These are phyloP conservation scores for Ptiloglossa arizonensis DNA, from an alignment of 1,140 invertebrate genomes.

Conservation along the genomic window DNA sequence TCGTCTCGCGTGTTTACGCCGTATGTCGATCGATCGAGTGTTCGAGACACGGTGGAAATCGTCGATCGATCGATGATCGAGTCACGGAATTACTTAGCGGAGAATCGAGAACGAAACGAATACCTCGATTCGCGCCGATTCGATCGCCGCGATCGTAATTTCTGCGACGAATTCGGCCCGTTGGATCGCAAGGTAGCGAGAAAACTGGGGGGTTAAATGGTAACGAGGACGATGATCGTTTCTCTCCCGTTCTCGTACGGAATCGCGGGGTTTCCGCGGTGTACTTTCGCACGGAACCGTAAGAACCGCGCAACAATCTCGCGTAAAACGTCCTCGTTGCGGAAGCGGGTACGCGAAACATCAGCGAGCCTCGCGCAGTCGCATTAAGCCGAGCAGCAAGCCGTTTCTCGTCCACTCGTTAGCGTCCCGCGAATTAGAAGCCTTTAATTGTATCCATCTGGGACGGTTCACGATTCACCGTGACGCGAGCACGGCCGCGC, in stretches of 20 bases:
- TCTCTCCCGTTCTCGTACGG: neutral
- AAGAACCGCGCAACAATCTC: slow-evolving; percentile 21
- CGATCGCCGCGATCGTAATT: neutral
- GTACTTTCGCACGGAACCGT: neutral
- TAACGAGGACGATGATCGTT: too few species aligned
- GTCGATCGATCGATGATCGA: too few species aligned
- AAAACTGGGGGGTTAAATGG: too few species aligned
- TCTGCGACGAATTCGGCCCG: neutral
- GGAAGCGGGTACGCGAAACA: slow-evolving; percentile 4
- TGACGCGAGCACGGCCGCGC: slow-evolving; percentile 6
- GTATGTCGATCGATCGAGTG: slow-evolving; percentile 9
- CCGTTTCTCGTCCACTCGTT: slow-evolving; percentile 56
- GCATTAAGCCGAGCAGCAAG: slow-evolving; percentile 57
- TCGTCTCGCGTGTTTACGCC: neutral
- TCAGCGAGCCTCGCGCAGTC: neutral
- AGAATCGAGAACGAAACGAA: neutral
- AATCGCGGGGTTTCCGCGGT: neutral
- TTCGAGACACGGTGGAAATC: too few species aligned
- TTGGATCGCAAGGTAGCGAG: too few species aligned
- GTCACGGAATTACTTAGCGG: too few species aligned
- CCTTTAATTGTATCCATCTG: slow-evolving; percentile 57
- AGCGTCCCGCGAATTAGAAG: slow-evolving; percentile 49
- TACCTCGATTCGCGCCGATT: neutral
- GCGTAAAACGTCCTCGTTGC: slow-evolving; percentile 43
- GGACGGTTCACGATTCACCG: slow-evolving; percentile 52